phyloP scores from a whole-genome alignment of 2,888 invertebrate genomes.

The Cephalotes varians region DNA sequence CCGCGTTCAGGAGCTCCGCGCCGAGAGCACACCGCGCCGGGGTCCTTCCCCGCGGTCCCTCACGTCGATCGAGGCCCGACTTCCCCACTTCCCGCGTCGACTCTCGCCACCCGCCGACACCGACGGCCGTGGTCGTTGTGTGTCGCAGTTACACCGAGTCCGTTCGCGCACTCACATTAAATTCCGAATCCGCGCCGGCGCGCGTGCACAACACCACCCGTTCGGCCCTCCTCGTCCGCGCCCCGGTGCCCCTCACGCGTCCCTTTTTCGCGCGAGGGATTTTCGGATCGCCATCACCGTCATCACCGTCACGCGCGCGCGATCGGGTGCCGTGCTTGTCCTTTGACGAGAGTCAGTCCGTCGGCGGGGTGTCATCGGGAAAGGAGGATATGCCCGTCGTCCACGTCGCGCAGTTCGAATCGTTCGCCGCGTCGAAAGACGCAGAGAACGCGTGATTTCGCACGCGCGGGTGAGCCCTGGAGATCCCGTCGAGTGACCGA shows the following conservation, averaged over 20 bases:
- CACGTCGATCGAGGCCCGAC: constrained; percentile 67
- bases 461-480: neutral
- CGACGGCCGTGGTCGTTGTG: constrained; percentile 78
- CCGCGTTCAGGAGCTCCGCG: constrained; percentile 47
- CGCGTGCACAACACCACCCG: constrained; percentile 39
- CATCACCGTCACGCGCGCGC: neutral
- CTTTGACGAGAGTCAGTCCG: neutral
- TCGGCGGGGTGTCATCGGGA: constrained; percentile 32
- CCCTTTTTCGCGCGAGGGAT: constrained; percentile 24
- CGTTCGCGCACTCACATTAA: constrained; percentile 85
- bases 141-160: constrained; percentile 85
- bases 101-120: constrained; percentile 68
- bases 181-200: constrained; percentile 74
- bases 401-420: constrained; percentile 3
- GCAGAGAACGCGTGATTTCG: constrained; percentile 17
- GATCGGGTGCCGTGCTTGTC: neutral
- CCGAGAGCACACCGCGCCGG: neutral
- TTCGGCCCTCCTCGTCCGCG: neutral
- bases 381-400: constrained; percentile 17
- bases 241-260: neutral
- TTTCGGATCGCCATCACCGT: neutral
- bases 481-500: constrained; percentile 7
- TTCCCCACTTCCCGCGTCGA: constrained; percentile 71
- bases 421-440: constrained; percentile 2
- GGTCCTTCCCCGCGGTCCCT: constrained; percentile 59